A percentile compares a stretch with the other conserved stretches of the same genome.
These are phyloP conservation scores for Cavia porcellus DNA, from an alignment of 2,113 vertebrate genomes.

Conservation along the genomic window DNA sequence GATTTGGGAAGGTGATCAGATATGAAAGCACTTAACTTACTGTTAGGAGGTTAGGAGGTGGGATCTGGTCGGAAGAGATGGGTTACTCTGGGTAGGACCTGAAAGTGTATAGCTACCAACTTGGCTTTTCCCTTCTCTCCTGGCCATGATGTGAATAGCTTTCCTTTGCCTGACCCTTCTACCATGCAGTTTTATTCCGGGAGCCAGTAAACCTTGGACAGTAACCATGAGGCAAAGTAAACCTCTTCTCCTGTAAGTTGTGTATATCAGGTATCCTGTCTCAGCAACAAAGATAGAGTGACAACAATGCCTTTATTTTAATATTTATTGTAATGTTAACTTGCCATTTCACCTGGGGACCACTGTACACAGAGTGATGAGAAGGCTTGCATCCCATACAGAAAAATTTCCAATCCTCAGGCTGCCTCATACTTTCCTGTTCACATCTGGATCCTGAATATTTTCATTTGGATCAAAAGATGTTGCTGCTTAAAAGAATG, in stretches of 20 bases:
- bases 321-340: conserved; percentile 75
- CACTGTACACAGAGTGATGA: conserved; percentile 74
- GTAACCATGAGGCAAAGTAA: not conserved
- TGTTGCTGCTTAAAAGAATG: conserved; percentile 84
- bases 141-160: not conserved
- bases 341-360: conserved; percentile 78
- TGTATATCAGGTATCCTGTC: not conserved
- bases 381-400: conserved; percentile 81
- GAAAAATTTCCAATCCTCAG: conserved; percentile 88
- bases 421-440: conserved; percentile 88
- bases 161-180: not conserved
- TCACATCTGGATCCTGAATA: conserved; percentile 88
- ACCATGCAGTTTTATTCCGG: not conserved
- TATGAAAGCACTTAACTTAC: not conserved
- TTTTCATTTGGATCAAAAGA: conserved; percentile 90
- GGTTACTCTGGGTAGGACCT: not conserved
- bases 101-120: not conserved
- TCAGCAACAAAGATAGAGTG: not conserved
- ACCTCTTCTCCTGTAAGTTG: not conserved
- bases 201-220: not conserved
- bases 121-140: not conserved
- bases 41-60: not conserved
- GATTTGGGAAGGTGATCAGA: not conserved
- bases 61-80: not conserved
- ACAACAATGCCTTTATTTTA: not conserved